Base-by-base conservation (phyloP, 2,113 vertebrate genomes). In the Ctenomys sociabilis region DNA sequence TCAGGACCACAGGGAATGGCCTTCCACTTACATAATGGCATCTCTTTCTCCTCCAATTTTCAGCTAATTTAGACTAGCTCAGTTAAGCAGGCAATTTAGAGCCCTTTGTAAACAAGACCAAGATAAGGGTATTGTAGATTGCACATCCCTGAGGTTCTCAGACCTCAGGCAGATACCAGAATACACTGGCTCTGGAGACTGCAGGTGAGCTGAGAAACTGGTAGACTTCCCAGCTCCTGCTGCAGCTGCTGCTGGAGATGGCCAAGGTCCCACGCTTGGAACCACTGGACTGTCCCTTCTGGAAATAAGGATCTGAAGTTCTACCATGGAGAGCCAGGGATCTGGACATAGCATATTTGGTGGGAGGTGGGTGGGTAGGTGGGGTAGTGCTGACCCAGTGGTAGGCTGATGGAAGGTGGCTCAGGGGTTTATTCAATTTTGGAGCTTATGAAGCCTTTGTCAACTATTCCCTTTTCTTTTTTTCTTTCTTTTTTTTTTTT, bases 121-220 rank as follows among this genome's bases (percentile, higher is more conserved):
- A 37, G 54, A 12, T 0, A 35, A 19, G 24, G 3, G 14, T 0
- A 8, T 8, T 0, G 9, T 24, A 28, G 40, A 8, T 5, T 7
- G 17, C 8, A 0, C 1, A 12, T 32, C 64, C 11, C 57, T 13
- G 9, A 32, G 59, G 80, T 6, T 70, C 66, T 37, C 75, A 1
- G 4, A 8, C 30, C 21, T 11, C n/a, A 4, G 7, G 43, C 30
- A 5, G 0, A 0, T 12, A 1, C 12, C 8, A 4, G 73, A 6
- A 2, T 57, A 54, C 6, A 57, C 57, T 6, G 19, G 26, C 28
- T 64, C 45, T 11, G 73, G 66, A 64, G 57, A 68, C 7, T 9
- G 37, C 14, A 11, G 14, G 30, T 0, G 11, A 19, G 40, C 57
- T 3, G 57, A 68, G 72, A 37, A 10, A 8, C 2, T 5, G 11